Base-by-base conservation (phyloP, 2,113 vertebrate genomes). In the Mus spicilegus region DNA sequence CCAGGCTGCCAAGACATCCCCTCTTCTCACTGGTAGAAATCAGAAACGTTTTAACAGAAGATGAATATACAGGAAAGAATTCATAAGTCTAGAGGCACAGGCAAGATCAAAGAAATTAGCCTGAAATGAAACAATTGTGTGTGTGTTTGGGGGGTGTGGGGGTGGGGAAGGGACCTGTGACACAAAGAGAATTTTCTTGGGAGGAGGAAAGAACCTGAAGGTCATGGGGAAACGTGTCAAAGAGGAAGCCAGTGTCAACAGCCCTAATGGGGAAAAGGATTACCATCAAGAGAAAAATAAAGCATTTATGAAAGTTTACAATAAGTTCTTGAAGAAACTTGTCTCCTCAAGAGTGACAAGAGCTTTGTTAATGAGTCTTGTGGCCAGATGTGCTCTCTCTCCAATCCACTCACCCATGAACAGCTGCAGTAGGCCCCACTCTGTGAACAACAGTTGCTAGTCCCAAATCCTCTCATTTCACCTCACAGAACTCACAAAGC, bases 1-100 rank as follows among this genome's bases (percentile, higher is more conserved):
- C 99, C 99, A 99, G 0, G 99, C 99, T 58, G 99, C 99, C 98
- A 99, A 85, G 75, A 99, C 99, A 0, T 99, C 99, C 80, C 99
- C 99, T 98, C 99, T 99, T 93, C 99, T 99, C 97, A 99, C 99
- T 99, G 98, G 72, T 19, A 49, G 2, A 86, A 93, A 95, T 49
- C 30, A 91, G 46, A 51, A 88, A n/a, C 7, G 63, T 61, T 17
- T 86, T 14, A 70, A 87, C 7, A 77, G 82, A 92, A 89, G 61
- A 92, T 30, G 28, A 93, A 65, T 22, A 75, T 69, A 56, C n/a
- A 95, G 22, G 5, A 86, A 75, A 82, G 33, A 77, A 4, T 49
- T 91, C 36, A 46, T 70, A 28, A 88, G 84, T 42, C 42, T 1
- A 61, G 19, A 58, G 22, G 26, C 69, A 14, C 4, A 82, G 56